Conservation (phyloP, 2,113 vertebrate genomes). For the Epinephelus fuscoguttatus region DNA sequence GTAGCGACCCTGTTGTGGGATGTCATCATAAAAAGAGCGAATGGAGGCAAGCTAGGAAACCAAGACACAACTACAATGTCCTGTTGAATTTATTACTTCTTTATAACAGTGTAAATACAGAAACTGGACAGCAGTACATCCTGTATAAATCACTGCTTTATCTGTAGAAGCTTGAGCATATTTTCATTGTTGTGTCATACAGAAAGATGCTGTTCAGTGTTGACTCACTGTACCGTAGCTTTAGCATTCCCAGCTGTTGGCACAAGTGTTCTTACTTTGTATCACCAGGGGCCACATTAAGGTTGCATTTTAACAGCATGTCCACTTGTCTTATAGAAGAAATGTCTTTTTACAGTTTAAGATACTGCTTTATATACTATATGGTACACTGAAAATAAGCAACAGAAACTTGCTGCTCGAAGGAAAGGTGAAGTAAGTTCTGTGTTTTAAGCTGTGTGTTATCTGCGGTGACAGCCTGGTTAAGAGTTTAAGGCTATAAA, state of each 20-base stretch:
- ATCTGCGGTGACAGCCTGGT: constrained; percentile 21
- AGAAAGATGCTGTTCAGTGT: constrained; percentile 15
- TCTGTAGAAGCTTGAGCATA: constrained; percentile 15
- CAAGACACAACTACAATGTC: background rate
- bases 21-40: no score
- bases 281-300: background rate
- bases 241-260: constrained; percentile 53
- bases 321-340: background rate
- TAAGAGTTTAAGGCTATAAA: constrained; percentile 24
- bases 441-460: constrained; percentile 18
- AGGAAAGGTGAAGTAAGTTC: background rate
- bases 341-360: background rate
- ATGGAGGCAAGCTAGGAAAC: no score
- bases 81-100: background rate
- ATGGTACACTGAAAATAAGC: background rate
- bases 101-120: background rate
- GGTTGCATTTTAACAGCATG: background rate
- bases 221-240: constrained; percentile 30
- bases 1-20: no score
- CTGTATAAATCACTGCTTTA: background rate
- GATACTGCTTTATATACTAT: background rate
- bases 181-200: constrained; percentile 31
- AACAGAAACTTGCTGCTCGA: background rate
- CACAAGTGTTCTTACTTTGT: constrained; percentile 5
- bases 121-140: background rate